Evolutionary conservation across 92 coral and sea anemone genomes (phyloP).

Genomic region (Phenganax subtilis): DNA sequence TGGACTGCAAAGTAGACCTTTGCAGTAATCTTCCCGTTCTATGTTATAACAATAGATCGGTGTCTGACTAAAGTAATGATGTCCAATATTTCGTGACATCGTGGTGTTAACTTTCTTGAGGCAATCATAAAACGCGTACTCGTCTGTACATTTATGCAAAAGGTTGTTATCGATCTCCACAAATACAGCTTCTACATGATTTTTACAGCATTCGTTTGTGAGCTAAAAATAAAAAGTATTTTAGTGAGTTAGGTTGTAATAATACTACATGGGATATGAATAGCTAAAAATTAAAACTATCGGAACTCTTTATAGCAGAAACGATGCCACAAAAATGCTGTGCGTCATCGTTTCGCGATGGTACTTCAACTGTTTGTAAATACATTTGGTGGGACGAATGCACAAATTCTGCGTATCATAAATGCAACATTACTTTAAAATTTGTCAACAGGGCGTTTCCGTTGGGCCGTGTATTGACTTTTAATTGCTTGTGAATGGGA

Average conservation of each 20-base stretch:
- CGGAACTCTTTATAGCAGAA: background rate
- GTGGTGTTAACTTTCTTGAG: conserved; percentile 20
- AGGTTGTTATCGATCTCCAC: background rate
- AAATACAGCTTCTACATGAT: background rate
- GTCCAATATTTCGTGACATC: conserved; percentile 22
- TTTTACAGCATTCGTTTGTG: conserved; percentile 21
- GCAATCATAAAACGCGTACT: conserved; percentile 6
- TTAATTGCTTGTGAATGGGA: conserved; percentile 12
- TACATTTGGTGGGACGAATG: background rate
- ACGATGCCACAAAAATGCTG: too few species aligned
- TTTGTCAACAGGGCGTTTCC: conserved; percentile 9
- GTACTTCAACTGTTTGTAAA: background rate
- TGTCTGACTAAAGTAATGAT: conserved; percentile 12
- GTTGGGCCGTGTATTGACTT: background rate
- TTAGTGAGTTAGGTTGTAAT: background rate
- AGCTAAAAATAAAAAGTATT: conserved; percentile 12
- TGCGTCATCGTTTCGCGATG: too few species aligned
- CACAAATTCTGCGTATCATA: background rate
- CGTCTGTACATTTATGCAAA: conserved; percentile 11
- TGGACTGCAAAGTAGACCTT: background rate
- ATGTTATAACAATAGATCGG: background rate
- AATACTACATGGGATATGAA: background rate
- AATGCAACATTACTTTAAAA: background rate
- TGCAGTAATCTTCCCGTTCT: background rate
- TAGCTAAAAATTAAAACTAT: background rate